Base-by-base conservation (phyloP, 2,797 vertebrate species). In the Brotula barbata region DNA sequence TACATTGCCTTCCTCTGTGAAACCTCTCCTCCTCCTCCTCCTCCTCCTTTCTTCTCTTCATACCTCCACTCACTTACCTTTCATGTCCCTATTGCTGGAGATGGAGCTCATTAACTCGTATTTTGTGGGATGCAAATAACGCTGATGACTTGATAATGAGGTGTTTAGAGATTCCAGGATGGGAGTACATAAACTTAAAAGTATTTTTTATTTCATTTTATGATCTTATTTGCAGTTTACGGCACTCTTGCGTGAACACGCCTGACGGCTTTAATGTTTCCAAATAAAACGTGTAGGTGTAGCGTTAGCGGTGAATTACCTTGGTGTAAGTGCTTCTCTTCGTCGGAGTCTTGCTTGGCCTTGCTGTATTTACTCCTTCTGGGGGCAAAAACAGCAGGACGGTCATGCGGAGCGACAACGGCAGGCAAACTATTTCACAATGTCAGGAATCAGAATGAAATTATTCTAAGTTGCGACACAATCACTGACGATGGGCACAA, bases 321-420 rank as follows among this genome's bases (percentile, higher is more conserved):
- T 95, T 96, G 94, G 84, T 98, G 95, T 80, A 96, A 84, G 83
- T 97, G 95, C 47, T 99, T 99, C 82, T 98, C 96, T 80, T 99
- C 97, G 34, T 97, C 95, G 0, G 95, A 94, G 84, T 97, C 95
- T 84, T 98, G 97, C 87, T 99, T 98, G 28, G 96, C 96, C 71
- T 98, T 98, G 86, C 96, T 98, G 92, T 99, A 98, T 64, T 97
- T 98, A 87, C 94, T 97, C 83, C 95, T 94, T 86, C 97, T 99
- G 84, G 75, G 77, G 78, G 61, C 31, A 89, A 85, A 86, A 55
- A 71, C 41, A 82, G 34, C 47, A 74, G 47, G 49, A 43, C 15
- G 51, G 68, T 88, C 74, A 84, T 68, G 58, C 40, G 33, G 45
- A 11, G 57, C 8, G 19, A 20, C 42, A 16, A 3, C 11, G 1